phyloP scores from a whole-genome alignment of 2,113 vertebrate species.

The Elachura formosa region DNA sequence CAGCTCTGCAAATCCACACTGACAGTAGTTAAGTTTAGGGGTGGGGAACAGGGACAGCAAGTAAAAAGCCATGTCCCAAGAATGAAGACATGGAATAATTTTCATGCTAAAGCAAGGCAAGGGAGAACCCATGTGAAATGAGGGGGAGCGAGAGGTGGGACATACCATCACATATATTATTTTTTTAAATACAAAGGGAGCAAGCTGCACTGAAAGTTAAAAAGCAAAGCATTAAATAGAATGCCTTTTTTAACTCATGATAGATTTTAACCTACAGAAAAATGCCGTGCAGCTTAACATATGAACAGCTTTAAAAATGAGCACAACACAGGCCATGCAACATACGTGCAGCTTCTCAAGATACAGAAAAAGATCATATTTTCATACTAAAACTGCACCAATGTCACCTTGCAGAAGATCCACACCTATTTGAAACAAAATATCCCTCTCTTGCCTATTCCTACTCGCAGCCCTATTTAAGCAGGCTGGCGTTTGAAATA shows the following conservation, averaged over 20 bases:
- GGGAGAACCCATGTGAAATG: conserved; percentile 57
- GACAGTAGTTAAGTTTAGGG: neutral
- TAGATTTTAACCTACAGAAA: neutral
- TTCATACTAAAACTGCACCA: conserved; percentile 68
- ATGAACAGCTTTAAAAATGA: conserved; percentile 20
- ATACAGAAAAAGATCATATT: conserved; percentile 49
- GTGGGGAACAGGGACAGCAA: neutral
- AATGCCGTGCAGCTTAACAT: conserved; percentile 14
- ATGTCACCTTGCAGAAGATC: conserved; percentile 70
- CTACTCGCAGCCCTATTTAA: neutral
- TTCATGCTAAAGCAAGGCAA: conserved; percentile 49
- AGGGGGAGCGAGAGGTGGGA: conserved; percentile 44
- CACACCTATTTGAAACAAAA: conserved; percentile 50
- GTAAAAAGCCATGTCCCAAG: conserved; percentile 44
- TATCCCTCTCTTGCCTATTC: neutral
- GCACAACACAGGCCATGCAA: conserved; percentile 55
- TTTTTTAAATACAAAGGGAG: conserved; percentile 19
- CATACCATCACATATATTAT: conserved; percentile 30
- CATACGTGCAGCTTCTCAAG: conserved; percentile 48
- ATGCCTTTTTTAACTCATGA: neutral
- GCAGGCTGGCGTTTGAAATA: conserved; percentile 14
- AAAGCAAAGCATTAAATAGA: conserved; percentile 20
- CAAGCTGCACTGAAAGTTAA: conserved; percentile 17
- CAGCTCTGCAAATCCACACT: neutral
- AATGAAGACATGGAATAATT: conserved; percentile 47